Evolutionary conservation across 2,113 vertebrate genomes (phyloP), one percentile per base, ranked within the genome.

Genomic region (Melospiza georgiana): DNA sequence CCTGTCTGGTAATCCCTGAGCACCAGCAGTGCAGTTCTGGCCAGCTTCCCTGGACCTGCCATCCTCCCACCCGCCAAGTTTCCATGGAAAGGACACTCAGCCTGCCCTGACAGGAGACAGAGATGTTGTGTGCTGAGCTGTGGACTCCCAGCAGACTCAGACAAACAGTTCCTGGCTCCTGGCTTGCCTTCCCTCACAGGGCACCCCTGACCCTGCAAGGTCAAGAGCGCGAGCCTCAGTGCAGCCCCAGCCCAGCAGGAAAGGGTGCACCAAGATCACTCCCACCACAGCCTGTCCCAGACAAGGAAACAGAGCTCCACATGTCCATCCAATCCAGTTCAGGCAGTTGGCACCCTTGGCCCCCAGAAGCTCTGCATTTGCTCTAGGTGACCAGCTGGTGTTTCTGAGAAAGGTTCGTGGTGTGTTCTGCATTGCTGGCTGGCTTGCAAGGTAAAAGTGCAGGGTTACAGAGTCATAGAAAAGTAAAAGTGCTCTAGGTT

Each of bases 101-200:
- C 25, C 71, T 69, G 0, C 0, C 71, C 81, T 73, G 62, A 91
- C 59, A 84, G 89, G 68, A 96, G 81, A 74, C 72, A 71, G 54
- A 86, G n/a, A 39, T 16, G 59, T 52, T 75, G 69, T 35, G 63
- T 62, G 51, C 20, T 86, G 27, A 92, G 52, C 61, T 6, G 1
- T 52, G 75, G 67, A 33, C 68, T 94, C 30, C 14, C 39, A 46
- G 49, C 69, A 90, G 62, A n/a, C 52, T 35, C 52, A 82, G 76
- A 78, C 39, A 73, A 91, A 65, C 24, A 76, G 44, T 24, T 13
- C 43, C 43, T 4, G 1, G 39, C 25, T 87, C 23, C 48, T 1
- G 10, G 37, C 12, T 88, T 0, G 0, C 25, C 24, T 31, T 41
- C 12, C 22, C 46, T 83, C 1, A 0, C 1, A 3, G 52, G 39